These are phyloP conservation scores for Drosophila limbata DNA, from an alignment of 2,888 invertebrate genomes.

Conservation along the genomic window DNA sequence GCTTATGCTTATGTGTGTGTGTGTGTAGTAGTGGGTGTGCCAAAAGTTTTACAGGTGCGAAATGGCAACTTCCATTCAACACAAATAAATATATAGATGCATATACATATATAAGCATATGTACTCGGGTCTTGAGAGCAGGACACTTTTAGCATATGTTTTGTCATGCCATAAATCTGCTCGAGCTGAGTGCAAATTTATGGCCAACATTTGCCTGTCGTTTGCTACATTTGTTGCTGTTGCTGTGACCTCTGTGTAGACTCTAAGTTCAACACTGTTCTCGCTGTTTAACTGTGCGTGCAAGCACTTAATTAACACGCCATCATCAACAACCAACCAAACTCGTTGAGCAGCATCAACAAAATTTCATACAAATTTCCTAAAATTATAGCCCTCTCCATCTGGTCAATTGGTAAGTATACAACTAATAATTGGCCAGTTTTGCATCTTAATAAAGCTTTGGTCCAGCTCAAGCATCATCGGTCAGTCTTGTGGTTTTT, in stretches of 20 bases:
- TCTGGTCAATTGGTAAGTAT: constrained; percentile 45
- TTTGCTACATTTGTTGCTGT: constrained; percentile 7
- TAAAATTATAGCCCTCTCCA: constrained; percentile 52
- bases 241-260: constrained; percentile 1
- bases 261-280: not conserved
- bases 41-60: constrained; percentile 30
- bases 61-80: constrained; percentile 22
- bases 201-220: constrained; percentile 48
- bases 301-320: constrained; percentile 70
- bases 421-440: constrained; percentile 36
- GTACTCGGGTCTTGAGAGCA: constrained; percentile 5
- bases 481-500: constrained; percentile 1
- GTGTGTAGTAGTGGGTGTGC: constrained; percentile 35
- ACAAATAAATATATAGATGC: not conserved
- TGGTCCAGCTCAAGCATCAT: constrained; percentile 19
- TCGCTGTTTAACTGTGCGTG: constrained; percentile 64
- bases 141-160: constrained; percentile 48
- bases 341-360: constrained; percentile 8
- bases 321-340: constrained; percentile 49
- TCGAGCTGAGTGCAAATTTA: constrained; percentile 47
- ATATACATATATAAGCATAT: not conserved
- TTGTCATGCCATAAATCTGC: constrained; percentile 58
- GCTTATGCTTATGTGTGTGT: constrained; percentile 54
- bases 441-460: constrained; percentile 10
- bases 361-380: constrained; percentile 38